A percentile compares a stretch with the other conserved stretches of the same genome.
Conservation (phyloP, 2,113 vertebrate genomes). For the Pongo abelii region DNA sequence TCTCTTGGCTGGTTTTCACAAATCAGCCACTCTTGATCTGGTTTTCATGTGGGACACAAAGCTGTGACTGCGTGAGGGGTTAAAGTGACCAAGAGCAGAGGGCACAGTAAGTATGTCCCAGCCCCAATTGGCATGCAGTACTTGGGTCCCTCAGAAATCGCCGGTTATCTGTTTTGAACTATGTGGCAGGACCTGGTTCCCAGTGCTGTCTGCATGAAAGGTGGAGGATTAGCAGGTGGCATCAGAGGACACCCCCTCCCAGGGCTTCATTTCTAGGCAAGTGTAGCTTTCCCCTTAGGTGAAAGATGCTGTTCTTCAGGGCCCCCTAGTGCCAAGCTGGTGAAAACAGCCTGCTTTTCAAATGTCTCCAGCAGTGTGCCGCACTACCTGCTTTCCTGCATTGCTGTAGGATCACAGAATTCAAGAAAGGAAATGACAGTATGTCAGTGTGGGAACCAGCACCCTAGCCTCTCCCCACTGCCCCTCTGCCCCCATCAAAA, state of each 20-base stretch:
- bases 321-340: slow-evolving; percentile 31
- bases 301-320: background rate
- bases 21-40: background rate
- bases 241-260: background rate
- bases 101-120: background rate
- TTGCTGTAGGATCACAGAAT: background rate
- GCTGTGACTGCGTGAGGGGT: background rate
- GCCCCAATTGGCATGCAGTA: background rate
- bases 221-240: background rate
- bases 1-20: background rate
- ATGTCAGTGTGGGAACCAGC: background rate
- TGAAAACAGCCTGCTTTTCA: background rate
- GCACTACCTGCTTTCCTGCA: background rate
- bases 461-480: too few species aligned
- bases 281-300: background rate
- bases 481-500: background rate
- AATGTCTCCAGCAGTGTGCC: too few species aligned
- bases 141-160: background rate
- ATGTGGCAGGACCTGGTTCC: background rate
- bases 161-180: background rate
- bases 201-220: background rate
- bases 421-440: background rate
- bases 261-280: background rate
- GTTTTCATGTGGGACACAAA: background rate
- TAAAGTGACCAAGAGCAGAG: background rate